These are phyloP conservation scores for Rhinella marina DNA, from an alignment of 2,797 vertebrate species.

Conservation along the genomic window DNA sequence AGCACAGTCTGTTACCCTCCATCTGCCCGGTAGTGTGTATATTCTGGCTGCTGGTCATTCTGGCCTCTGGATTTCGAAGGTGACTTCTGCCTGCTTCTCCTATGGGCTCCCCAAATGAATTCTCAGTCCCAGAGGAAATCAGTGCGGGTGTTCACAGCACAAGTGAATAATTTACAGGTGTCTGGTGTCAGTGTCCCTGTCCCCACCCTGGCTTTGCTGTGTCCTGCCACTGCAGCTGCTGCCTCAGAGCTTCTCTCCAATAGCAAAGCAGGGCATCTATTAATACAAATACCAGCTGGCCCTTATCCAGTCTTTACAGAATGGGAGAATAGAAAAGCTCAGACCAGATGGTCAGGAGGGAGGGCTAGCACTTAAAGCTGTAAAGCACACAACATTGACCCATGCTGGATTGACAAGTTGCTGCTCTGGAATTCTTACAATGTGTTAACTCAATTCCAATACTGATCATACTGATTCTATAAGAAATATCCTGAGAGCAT, in stretches of 20 bases:
- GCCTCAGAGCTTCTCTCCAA: conserved; percentile 50
- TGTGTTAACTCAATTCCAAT: not conserved
- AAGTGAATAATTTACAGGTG: conserved; percentile 55
- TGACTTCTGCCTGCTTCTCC: conserved; percentile 52
- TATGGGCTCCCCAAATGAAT: conserved; percentile 45
- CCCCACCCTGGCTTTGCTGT: conserved; percentile 42
- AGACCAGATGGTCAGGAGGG: conserved; percentile 59
- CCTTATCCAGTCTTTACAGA: conserved; percentile 58
- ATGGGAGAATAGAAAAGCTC: conserved; percentile 50
- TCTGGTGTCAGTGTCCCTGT: conserved; percentile 54
- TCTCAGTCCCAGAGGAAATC: conserved; percentile 36
- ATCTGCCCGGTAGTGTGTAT: conserved; percentile 43
- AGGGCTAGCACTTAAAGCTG: conserved; percentile 53
- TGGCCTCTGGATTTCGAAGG: conserved; percentile 50
- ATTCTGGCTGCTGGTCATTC: conserved; percentile 52
- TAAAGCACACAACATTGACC: conserved; percentile 39
- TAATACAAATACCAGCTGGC: conserved; percentile 61
- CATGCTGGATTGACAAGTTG: not conserved
- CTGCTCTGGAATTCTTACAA: conserved; percentile 14
- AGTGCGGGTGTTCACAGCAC: conserved; percentile 36
- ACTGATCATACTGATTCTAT: not conserved
- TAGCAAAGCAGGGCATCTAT: conserved; percentile 60
- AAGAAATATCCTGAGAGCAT: not conserved
- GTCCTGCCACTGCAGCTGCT: conserved; percentile 53
- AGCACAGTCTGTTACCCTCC: conserved; percentile 56